phyloP scores from a whole-genome alignment of 2,797 vertebrate genomes.

The Sebastes hubbsi region DNA sequence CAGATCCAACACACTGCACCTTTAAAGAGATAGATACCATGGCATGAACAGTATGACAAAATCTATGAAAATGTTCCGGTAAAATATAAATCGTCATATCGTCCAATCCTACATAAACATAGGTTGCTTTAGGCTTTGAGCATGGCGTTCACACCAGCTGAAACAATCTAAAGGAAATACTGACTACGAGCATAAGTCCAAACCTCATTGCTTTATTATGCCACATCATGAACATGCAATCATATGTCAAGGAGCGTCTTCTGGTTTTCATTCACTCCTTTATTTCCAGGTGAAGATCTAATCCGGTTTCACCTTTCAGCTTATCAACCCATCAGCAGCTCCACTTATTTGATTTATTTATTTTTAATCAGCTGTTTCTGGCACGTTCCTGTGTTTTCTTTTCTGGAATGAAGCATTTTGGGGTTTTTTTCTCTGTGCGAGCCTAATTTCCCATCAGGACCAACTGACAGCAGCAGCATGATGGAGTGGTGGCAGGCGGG shows the following conservation, averaged over 20 bases:
- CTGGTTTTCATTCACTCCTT: background rate
- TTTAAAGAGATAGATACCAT: background rate
- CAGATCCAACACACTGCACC: background rate
- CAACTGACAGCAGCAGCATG: conserved; percentile 40
- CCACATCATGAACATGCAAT: background rate
- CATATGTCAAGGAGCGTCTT: background rate
- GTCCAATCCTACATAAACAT: background rate
- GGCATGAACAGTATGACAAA: background rate
- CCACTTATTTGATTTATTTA: background rate
- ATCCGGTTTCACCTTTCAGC: background rate
- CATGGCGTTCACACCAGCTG: background rate
- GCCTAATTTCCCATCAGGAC: conserved; percentile 33
- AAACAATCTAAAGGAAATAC: background rate
- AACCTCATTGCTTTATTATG: background rate
- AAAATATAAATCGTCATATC: background rate
- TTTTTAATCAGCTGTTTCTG: background rate
- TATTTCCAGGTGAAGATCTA: background rate
- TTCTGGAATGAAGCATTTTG: background rate
- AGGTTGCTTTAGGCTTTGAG: background rate
- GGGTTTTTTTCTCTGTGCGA: background rate
- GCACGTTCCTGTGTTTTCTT: background rate
- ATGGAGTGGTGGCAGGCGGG: conserved; percentile 49
- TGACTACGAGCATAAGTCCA: background rate
- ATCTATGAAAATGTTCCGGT: background rate
- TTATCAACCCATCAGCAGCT: background rate